Evolutionary conservation across 2,888 invertebrate genomes (phyloP), one percentile per base, ranked within the genome.

Genomic region (Apotomis betuletana): DNA sequence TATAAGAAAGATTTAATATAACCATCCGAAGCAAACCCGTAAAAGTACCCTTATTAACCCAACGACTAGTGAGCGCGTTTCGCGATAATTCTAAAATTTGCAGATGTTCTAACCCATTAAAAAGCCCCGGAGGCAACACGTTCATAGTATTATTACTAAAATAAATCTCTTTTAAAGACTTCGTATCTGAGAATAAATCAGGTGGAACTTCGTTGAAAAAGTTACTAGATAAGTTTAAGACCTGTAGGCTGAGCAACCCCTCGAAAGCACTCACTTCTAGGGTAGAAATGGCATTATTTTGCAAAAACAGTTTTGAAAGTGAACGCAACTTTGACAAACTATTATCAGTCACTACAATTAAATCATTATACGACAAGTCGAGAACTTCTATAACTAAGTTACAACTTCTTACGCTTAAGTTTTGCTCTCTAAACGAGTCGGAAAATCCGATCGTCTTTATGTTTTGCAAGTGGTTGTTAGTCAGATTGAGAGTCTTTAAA

Each of bases 141-240:
- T 95, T 94, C 75, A 97, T 89, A 9, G 96, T 96, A 85, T 97
- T 97, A 84, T 97, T 97, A 84, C 95, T 95, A 61, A 97, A 89
- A 81, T 96, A 94, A 73, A 97, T 92, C 83, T 96, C 95, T 74
- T 95, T 94, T 62, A 97, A 87, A 74, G 95, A 94, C 77, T 94
- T 94, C 9, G 95, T 94, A 67, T 95, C 94, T 79, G 95, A 91
- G 87, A 97, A 96, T 67, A 97, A 82, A 80, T 96, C 96, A 36
- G 96, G 95, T 5, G 97, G 96, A 75, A 97, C 90, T 8, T 95
- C 95, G 64, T 95, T 95, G 78, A 98, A 91, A 83, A 95, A 95
- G 88, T 98, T 97, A 89, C 96, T 96, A 12, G 97, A 96, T 81
- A 97, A 87, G 90, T 97, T 97, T 58, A 98, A 90, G 77, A 95